phyloP scores from a whole-genome alignment of 1,140 invertebrate genomes.

The Bombus sylvicola region DNA sequence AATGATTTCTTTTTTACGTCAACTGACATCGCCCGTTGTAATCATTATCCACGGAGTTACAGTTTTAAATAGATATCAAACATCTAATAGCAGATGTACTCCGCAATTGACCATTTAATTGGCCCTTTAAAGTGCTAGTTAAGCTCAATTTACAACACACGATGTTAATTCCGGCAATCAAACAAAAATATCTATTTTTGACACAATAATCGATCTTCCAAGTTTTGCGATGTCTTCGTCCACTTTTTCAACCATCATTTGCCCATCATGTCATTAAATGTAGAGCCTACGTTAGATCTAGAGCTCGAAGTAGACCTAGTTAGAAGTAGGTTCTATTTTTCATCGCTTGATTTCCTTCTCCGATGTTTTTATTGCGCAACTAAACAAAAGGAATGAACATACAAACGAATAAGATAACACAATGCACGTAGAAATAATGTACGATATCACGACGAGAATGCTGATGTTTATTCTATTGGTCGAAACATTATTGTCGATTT shows the following conservation, averaged over 20 bases:
- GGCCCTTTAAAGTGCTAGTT: not conserved
- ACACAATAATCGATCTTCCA: not conserved
- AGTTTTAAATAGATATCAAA: not conserved
- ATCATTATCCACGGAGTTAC: not conserved
- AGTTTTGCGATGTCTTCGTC: not conserved
- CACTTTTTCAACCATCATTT: not conserved
- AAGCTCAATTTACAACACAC: not conserved
- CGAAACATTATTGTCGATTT: too few relatives aligned
- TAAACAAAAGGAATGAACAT: too few relatives aligned
- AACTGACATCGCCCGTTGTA: not conserved
- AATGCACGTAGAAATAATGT: too few relatives aligned
- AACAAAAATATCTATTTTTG: not conserved
- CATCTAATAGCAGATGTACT: not conserved
- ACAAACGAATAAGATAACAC: too few relatives aligned
- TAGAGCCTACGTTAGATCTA: too few relatives aligned
- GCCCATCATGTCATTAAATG: not conserved
- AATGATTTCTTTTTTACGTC: not conserved
- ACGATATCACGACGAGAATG: too few relatives aligned
- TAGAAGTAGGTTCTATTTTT: too few relatives aligned
- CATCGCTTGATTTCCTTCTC: too few relatives aligned
- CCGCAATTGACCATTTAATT: not conserved
- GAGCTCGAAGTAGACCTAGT: too few relatives aligned
- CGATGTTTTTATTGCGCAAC: too few relatives aligned
- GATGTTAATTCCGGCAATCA: not conserved
- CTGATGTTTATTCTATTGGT: too few relatives aligned